Conservation (phyloP, 2,113 vertebrate species). For the Motacilla alba region DNA sequence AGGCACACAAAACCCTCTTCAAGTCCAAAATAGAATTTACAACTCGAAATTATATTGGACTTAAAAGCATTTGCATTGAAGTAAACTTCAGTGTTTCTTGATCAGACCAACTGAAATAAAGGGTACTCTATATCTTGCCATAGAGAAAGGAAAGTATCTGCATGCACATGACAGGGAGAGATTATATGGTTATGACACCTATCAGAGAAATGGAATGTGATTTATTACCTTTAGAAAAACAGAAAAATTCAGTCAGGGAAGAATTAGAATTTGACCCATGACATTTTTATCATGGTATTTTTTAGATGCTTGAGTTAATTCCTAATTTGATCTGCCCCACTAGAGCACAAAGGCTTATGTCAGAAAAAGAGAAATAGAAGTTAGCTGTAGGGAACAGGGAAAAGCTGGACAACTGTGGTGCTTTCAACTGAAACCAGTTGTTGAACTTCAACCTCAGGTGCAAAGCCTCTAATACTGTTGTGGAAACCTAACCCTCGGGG, state of each 20-base stretch:
- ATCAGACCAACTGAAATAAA: not conserved
- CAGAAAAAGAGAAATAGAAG: not conserved
- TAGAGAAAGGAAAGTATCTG: not conserved
- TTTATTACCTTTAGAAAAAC: not conserved
- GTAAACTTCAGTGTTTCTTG: not conserved
- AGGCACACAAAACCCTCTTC: not conserved
- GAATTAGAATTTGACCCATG: not conserved
- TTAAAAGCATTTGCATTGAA: not conserved
- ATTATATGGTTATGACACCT: not conserved
- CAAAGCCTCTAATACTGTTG: not conserved
- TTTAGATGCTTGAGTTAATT: not conserved
- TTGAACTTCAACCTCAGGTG: not conserved
- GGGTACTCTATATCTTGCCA: not conserved
- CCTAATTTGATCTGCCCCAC: not conserved
- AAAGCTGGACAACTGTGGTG: not conserved
- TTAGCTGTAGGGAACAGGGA: not conserved
- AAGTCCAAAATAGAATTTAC: not conserved
- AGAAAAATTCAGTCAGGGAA: not conserved
- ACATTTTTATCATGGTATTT: not conserved
- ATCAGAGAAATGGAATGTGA: not conserved
- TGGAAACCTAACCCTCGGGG: not conserved
- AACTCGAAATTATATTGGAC: not conserved
- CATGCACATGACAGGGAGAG: not conserved
- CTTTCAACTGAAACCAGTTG: not conserved
- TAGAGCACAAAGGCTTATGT: not conserved